Base-by-base conservation (phyloP, 2,888 invertebrate genomes). In the Stenchaetothrips biformis region DNA sequence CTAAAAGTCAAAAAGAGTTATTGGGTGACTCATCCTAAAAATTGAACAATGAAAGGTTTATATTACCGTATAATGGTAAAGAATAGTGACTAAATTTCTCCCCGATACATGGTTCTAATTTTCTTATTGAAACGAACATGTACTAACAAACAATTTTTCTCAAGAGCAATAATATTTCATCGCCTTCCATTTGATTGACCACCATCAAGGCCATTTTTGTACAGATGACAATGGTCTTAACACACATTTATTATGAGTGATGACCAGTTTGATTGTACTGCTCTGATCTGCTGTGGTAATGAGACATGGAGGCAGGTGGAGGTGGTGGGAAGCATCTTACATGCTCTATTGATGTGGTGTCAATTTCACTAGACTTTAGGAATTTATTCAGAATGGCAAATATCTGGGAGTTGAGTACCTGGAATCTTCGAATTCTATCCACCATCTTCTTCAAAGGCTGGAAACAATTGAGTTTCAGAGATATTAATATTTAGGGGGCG, bases 311-410 rank as follows among this genome's bases (percentile, higher is more conserved):
- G 48, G 93, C 93, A 88, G 94, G 94, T 83, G 95, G 92, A 8
- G 98, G 98, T 48, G 98, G 98, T 81, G 97, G 97, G 89, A 98
- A 98, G 88, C 98, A 98, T 67, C 97, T 90, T 18, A 98, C 98
- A 86, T 98, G 97, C 86, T 99, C 98, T 21, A 98, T 97, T 78
- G 97, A 96, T 84, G 89, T 89, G 18, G 89, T 89, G 85, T 95
- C 95, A 81, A 92, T 92, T 84, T 94, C 93, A 80, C 94, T 94
- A 2, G 94, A 93, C 84, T 95, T 95, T 82, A 98, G 90, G 88
- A 97, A 98, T 85, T 98, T 97, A 88, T 97, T 95, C 82, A 98
- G 89, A 82, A 97, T 94, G 77, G 97, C 96, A 89, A 98, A 98
- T 84, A 98, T 97, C 89, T 99, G 99, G 16, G 97, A 97, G 89